A percentile compares a stretch with the other conserved stretches of the same genome.
phyloP scores from a whole-genome alignment of 2,888 invertebrate genomes.

The Allygus modestus region DNA sequence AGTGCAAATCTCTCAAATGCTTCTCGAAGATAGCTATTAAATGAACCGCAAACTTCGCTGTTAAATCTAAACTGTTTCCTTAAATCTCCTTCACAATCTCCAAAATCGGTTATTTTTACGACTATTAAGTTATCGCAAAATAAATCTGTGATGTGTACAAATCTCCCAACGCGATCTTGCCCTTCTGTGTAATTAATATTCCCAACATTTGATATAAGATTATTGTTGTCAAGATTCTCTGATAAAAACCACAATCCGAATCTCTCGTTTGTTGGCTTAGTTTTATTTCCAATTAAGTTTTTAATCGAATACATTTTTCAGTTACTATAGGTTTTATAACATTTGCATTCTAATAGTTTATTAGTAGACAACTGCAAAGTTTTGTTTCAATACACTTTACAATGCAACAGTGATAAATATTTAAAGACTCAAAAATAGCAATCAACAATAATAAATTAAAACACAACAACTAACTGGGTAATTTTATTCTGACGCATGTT shows the following conservation, averaged over 20 bases:
- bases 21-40: slow-evolving; percentile 31
- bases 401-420: no score
- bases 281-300: slow-evolving; percentile 29
- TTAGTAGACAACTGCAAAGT: no score
- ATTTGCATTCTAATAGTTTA: no score
- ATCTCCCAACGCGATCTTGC: slow-evolving; percentile 6
- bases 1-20: slow-evolving; percentile 1
- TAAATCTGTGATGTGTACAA: slow-evolving; percentile 49
- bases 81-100: slow-evolving; percentile 37
- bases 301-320: slow-evolving; percentile 32
- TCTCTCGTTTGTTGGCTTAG: no score
- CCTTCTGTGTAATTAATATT: slow-evolving; percentile 56
- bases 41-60: slow-evolving; percentile 29
- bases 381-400: no score
- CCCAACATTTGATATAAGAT: slow-evolving; percentile 54
- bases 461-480: no score
- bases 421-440: no score
- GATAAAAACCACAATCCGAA: slow-evolving; percentile 51
- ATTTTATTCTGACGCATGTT: no score
- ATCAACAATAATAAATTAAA: no score
- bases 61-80: slow-evolving; percentile 24
- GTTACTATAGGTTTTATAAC: no score
- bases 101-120: background rate
- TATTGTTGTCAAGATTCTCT: slow-evolving; percentile 47
- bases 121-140: slow-evolving; percentile 39